Conservation (phyloP, 1,140 invertebrate species). For the Ptiloglossa arizonensis region DNA sequence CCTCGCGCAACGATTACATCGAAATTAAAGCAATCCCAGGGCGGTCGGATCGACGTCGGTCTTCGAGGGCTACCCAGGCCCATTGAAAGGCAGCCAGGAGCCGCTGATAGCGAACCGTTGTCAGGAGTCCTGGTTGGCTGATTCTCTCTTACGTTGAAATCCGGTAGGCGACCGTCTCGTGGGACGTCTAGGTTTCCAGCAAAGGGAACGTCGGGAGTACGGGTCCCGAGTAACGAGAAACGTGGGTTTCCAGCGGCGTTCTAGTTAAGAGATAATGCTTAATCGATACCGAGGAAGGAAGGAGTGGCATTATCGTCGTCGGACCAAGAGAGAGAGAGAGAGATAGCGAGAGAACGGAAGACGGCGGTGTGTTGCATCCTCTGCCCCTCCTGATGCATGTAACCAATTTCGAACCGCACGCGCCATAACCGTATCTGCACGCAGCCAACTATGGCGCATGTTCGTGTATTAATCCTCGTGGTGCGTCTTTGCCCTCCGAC, state of each 20-base stretch:
- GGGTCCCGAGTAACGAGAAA: conserved; percentile 27
- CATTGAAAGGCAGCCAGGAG: neutral
- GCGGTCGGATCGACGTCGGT: neutral
- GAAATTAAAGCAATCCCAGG: conserved; percentile 6
- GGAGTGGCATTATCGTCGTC: conserved; percentile 14
- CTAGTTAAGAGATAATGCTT: conserved; percentile 60
- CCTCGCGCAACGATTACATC: neutral
- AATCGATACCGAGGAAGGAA: conserved; percentile 51
- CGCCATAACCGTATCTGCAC: conserved; percentile 60
- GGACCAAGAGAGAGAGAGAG: neutral
- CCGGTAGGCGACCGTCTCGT: conserved; percentile 10
- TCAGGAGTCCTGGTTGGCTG: neutral
- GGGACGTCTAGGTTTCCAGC: conserved; percentile 27
- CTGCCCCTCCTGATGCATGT: conserved; percentile 61
- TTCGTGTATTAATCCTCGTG: conserved; percentile 49
- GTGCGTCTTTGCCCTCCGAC: neutral
- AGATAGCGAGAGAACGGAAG: conserved; percentile 45
- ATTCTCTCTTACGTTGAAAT: neutral
- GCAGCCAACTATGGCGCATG: conserved; percentile 50
- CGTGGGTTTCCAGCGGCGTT: conserved; percentile 24
- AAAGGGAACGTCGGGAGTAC: neutral
- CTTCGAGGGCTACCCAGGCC: neutral
- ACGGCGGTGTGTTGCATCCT: conserved; percentile 42
- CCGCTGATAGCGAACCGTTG: conserved; percentile 6
- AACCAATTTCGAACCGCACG: conserved; percentile 64